These are phyloP conservation scores for Chunga burmeisteri DNA, from an alignment of 2,113 vertebrate genomes.

Conservation along the genomic window DNA sequence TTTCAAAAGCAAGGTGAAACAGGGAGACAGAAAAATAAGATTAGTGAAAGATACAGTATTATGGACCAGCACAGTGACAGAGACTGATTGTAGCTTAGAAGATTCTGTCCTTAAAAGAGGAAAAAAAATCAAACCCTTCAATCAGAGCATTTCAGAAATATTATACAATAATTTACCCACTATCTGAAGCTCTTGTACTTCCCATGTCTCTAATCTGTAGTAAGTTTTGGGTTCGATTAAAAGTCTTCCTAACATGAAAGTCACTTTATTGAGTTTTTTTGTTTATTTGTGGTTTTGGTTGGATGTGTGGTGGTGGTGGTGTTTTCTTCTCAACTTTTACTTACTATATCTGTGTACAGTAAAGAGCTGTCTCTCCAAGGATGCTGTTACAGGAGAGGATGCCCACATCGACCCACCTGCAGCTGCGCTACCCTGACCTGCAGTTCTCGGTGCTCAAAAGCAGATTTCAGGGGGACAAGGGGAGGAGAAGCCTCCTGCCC, in stretches of 20 bases:
- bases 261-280: neutral
- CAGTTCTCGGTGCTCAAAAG: neutral
- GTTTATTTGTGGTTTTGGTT: neutral
- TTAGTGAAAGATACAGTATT: slow-evolving; percentile 18
- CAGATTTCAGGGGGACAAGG: neutral
- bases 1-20: neutral
- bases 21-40: slow-evolving; percentile 6
- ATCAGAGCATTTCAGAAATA: neutral
- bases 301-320: too few species aligned
- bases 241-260: neutral
- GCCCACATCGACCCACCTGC: too few species aligned
- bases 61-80: neutral
- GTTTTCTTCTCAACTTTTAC: neutral
- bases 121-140: neutral
- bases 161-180: neutral
- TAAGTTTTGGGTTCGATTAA: neutral
- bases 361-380: neutral
- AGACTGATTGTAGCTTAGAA: neutral
- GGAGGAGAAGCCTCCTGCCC: neutral
- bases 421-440: neutral
- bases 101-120: neutral
- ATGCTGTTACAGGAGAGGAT: neutral
- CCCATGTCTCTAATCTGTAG: neutral
- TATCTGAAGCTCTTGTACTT: neutral
- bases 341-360: neutral